Evolutionary conservation across 2,113 vertebrate genomes (phyloP), one percentile per base, ranked within the genome.

Genomic region (Pedetes capensis): DNA sequence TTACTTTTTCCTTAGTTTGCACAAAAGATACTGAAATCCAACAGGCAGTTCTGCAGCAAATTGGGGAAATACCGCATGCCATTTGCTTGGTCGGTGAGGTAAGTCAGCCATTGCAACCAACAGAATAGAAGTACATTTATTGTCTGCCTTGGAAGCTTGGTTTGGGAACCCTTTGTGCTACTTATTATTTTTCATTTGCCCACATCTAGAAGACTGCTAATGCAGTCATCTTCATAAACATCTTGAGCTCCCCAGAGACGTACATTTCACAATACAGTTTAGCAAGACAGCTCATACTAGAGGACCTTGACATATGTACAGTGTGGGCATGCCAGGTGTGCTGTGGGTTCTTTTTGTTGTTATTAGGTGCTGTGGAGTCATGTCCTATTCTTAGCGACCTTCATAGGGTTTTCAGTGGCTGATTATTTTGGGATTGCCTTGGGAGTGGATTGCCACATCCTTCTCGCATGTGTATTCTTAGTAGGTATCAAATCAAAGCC

Each of bases 61-160:
- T 96, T 99, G 97, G 99, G 99, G 23, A 99, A 99, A 96, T 99
- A 99, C 96, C 99, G 98, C 5, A 99, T 99, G 99, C 99, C 99
- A 0, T 99, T 99, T 92, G 99, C 99, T n/a, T 99, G 99, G 99
- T 99, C 99, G 1, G 98, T 99, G 87, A 99, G 99, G 99, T 99
- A 98, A 86, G 99, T 92, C 63, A 8, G 68, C 32, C 1, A 1
- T 57, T 95, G 76, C 20, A 74, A 37, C 44, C 57, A 74, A 20
- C 49, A 82, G 39, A 68, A 69, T 4, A 80, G 5, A 83, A 39
- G 39, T 39, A 7, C 0, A 8, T 22, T n/a, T 55, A 4, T 9
- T 34, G 3, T 47, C 44, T 37, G 22, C 34, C 4, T 7, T 42
- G 20, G 32, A 88, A 94, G 23, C 42, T 72, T 92, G 0, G 3